Conservation (phyloP, 2,797 vertebrate species). For the Choloepus didactylus region DNA sequence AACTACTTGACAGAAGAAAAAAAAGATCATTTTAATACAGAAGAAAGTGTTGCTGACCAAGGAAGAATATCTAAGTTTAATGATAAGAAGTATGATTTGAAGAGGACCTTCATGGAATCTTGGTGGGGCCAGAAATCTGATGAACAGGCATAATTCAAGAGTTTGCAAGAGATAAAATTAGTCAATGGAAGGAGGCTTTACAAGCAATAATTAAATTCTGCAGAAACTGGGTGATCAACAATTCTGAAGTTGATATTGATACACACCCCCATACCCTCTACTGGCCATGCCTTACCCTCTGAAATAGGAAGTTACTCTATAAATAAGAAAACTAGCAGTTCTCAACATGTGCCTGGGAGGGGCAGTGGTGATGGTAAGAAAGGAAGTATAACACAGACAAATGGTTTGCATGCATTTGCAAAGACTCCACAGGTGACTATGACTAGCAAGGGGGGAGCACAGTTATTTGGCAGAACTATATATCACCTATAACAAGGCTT, state of each 20-base stretch:
- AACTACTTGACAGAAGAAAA: conserved; percentile 53
- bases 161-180: not conserved
- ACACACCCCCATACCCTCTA: not conserved
- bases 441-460: not conserved
- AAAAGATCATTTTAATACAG: conserved; percentile 46
- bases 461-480: not conserved
- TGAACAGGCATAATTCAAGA: conserved; percentile 22
- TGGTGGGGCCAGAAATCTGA: not conserved
- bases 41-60: conserved; percentile 21
- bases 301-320: conserved; percentile 20
- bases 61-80: conserved; percentile 36
- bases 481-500: not conserved
- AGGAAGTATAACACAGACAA: conserved; percentile 31
- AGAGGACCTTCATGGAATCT: conserved; percentile 2
- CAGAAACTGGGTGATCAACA: not conserved
- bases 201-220: conserved; percentile 34
- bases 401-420: not conserved
- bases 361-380: not conserved
- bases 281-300: not conserved
- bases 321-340: not conserved
- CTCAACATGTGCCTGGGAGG: not conserved
- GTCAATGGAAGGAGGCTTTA: not conserved
- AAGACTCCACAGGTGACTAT: conserved; percentile 10
- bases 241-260: not conserved
- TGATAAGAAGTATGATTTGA: not conserved